phyloP scores from a whole-genome alignment of 2,888 invertebrate genomes.

The Clusia tigrina region DNA sequence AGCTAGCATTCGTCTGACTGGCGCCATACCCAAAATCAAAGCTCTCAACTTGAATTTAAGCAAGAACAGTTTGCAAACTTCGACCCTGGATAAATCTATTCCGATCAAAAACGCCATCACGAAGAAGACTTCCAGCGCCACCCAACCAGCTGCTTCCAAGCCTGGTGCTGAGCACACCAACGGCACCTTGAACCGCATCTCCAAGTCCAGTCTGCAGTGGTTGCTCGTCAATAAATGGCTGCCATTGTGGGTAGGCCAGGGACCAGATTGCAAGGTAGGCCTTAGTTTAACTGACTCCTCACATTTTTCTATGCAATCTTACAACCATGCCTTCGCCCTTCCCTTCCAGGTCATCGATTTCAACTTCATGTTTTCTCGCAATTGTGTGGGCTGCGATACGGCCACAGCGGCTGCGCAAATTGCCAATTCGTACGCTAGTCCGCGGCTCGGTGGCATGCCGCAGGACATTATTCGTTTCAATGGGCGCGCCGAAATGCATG shows the following conservation, averaged over 20 bases:
- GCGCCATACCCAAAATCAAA: slow-evolving; percentile 60
- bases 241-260: slow-evolving; percentile 70
- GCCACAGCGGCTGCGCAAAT: slow-evolving; percentile 52
- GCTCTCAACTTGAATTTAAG: slow-evolving; percentile 39
- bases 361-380: slow-evolving; percentile 65
- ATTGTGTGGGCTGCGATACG: slow-evolving; percentile 62
- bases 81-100: slow-evolving; percentile 27
- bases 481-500: slow-evolving; percentile 51
- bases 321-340: too few species aligned
- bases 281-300: too few species aligned
- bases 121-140: slow-evolving; percentile 41
- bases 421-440: slow-evolving; percentile 55
- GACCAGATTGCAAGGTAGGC: slow-evolving; percentile 65
- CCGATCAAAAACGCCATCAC: slow-evolving; percentile 43
- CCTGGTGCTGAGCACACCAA: slow-evolving; percentile 52
- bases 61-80: slow-evolving; percentile 35
- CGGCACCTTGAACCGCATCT: slow-evolving; percentile 66
- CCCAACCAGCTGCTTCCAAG: slow-evolving; percentile 29
- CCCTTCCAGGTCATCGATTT: slow-evolving; percentile 63
- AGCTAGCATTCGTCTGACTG: slow-evolving; percentile 42
- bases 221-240: slow-evolving; percentile 74
- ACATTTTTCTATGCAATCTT: too few species aligned
- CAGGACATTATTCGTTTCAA: slow-evolving; percentile 63
- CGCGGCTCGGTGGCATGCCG: slow-evolving; percentile 50
- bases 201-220: slow-evolving; percentile 73